Percentiles rank a stretch among this genome's conserved stretches.
phyloP scores from a whole-genome alignment of 2,888 invertebrate genomes.

The Plebejus melissa region DNA sequence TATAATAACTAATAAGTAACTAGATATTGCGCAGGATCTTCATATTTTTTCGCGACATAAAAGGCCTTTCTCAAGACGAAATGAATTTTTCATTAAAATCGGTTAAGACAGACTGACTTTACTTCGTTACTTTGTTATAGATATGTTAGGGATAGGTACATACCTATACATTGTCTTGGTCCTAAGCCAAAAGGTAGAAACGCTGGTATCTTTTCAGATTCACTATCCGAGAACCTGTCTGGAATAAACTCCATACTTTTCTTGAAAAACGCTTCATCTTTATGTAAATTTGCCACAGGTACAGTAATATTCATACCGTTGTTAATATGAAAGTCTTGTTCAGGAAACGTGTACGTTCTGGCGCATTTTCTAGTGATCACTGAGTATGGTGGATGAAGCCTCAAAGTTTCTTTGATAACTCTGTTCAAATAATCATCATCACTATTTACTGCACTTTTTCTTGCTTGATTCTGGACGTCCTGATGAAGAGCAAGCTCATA shows the following conservation, averaged over 20 bases:
- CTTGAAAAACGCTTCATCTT: constrained; percentile 54
- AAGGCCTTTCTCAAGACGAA: too few relatives aligned
- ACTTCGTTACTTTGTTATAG: too few relatives aligned
- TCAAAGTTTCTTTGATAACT: constrained; percentile 62
- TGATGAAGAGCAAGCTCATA: constrained; percentile 59
- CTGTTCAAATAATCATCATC: constrained; percentile 55
- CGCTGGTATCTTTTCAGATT: constrained; percentile 48
- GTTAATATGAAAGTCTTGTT: constrained; percentile 56
- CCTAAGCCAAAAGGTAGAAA: constrained; percentile 69
- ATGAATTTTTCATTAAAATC: too few relatives aligned
- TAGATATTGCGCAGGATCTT: too few relatives aligned
- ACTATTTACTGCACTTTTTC: constrained; percentile 45
- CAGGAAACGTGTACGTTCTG: constrained; percentile 58
- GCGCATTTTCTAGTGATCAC: constrained; percentile 61
- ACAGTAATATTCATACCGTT: constrained; percentile 59
- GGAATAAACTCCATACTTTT: constrained; percentile 59
- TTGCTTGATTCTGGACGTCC: constrained; percentile 53
- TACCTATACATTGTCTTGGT: constrained; percentile 69
- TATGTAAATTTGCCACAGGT: constrained; percentile 62
- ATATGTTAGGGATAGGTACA: constrained; percentile 38
- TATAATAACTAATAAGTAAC: too few relatives aligned
- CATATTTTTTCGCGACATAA: too few relatives aligned
- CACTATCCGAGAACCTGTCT: constrained; percentile 56
- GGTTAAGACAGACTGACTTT: too few relatives aligned
- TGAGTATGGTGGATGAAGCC: constrained; percentile 65